These are phyloP conservation scores for Hybos culiciformis DNA, from an alignment of 2,888 invertebrate species.

Conservation along the genomic window DNA sequence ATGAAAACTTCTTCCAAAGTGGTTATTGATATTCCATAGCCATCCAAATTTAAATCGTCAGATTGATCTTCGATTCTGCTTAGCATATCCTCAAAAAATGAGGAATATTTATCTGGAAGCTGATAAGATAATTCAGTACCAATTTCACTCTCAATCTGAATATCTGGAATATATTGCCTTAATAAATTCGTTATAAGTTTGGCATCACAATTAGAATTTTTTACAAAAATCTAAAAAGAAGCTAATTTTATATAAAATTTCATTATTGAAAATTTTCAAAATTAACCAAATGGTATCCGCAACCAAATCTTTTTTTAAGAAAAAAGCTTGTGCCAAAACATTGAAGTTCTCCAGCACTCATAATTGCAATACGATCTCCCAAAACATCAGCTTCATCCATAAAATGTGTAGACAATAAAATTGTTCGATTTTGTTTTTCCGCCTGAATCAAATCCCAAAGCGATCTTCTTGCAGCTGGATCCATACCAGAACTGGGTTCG, in stretches of 20 bases:
- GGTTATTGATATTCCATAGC: conserved; percentile 73
- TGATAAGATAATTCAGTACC: conserved; percentile 63
- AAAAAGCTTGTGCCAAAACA: conserved; percentile 71
- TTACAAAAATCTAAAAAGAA: conserved; percentile 33
- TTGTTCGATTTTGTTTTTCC: conserved; percentile 58
- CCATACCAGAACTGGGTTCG: conserved; percentile 76
- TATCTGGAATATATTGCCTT: conserved; percentile 47
- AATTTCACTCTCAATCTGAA: conserved; percentile 53
- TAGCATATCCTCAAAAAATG: conserved; percentile 53
- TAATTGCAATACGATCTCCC: conserved; percentile 77
- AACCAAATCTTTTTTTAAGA: conserved; percentile 70
- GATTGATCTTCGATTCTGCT: conserved; percentile 48
- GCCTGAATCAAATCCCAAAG: conserved; percentile 69
- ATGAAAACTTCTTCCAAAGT: conserved; percentile 84
- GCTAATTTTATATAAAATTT: neutral
- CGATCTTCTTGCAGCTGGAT: conserved; percentile 69
- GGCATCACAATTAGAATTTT: conserved; percentile 39
- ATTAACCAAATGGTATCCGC: conserved; percentile 61
- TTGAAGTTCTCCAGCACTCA: conserved; percentile 66
- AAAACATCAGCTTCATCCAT: conserved; percentile 86
- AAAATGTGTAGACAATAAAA: conserved; percentile 73
- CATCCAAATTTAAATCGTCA: conserved; percentile 47
- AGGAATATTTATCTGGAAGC: conserved; percentile 47
- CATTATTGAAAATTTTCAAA: neutral
- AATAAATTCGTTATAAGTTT: conserved; percentile 45